phyloP scores from a whole-genome alignment of 2,888 invertebrate genomes.

The Ctenicera cuprea region DNA sequence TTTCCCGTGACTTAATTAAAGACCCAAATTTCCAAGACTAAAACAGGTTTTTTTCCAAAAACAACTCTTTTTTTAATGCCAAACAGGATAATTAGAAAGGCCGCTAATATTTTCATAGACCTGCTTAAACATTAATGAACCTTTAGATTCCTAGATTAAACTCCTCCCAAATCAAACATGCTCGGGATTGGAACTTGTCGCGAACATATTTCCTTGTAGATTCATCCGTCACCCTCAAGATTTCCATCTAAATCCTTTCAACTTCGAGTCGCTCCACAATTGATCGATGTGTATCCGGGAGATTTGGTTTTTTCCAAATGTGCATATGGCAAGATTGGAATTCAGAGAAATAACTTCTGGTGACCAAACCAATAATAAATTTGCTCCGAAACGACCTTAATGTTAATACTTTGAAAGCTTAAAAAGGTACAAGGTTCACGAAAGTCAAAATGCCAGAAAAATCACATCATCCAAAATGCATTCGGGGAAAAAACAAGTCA shows the following conservation, averaged over 20 bases:
- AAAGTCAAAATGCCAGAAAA: neutral
- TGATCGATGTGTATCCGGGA: slow-evolving; percentile 10
- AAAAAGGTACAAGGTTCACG: neutral
- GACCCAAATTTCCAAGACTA: too few relatives aligned
- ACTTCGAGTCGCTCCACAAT: neutral
- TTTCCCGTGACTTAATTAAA: too few relatives aligned
- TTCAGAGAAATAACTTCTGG: neutral
- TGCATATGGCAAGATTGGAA: neutral
- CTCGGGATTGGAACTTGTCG: neutral
- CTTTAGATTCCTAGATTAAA: too few relatives aligned
- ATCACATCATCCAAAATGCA: slow-evolving; percentile 1
- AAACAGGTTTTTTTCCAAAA: too few relatives aligned
- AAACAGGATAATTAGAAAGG: too few relatives aligned
- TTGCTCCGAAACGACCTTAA: neutral
- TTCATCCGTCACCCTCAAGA: slow-evolving; percentile 4
- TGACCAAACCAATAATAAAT: neutral
- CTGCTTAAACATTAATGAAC: too few relatives aligned
- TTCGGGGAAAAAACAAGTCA: neutral
- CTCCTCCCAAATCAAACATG: too few relatives aligned
- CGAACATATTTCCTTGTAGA: neutral
- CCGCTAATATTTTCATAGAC: too few relatives aligned
- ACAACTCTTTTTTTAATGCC: too few relatives aligned
- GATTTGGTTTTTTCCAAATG: neutral
- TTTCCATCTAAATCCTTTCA: slow-evolving; percentile 10
- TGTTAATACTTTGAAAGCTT: neutral